Conservation (phyloP, 2,797 vertebrate genomes). For the Florisuga fusca region DNA sequence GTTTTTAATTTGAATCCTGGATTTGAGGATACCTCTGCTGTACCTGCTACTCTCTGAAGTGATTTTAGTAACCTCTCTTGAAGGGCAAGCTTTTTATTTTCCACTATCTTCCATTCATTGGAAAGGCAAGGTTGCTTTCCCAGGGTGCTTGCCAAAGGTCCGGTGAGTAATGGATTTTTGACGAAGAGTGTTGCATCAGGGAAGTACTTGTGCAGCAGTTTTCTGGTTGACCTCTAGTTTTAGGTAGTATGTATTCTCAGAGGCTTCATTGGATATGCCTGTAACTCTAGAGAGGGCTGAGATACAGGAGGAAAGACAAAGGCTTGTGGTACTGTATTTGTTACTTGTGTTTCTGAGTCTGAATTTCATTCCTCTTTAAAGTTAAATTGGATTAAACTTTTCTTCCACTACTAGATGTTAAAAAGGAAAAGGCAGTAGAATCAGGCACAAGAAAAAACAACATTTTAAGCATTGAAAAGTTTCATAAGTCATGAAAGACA, state of each 20-base stretch:
- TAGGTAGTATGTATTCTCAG: neutral
- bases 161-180: slow-evolving; percentile 57
- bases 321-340: neutral
- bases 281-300: neutral
- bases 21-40: neutral
- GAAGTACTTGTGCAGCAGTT: neutral
- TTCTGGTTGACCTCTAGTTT: slow-evolving; percentile 42
- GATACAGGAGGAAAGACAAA: neutral
- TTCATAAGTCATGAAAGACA: neutral
- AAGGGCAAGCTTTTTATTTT: slow-evolving; percentile 32
- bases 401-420: neutral
- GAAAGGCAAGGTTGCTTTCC: slow-evolving; percentile 44
- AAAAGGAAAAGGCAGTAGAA: neutral
- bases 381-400: neutral
- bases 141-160: slow-evolving; percentile 30
- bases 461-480: neutral
- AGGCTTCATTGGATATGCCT: neutral
- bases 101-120: neutral
- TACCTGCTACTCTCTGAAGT: neutral
- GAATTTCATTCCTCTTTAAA: neutral
- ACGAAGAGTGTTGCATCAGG: neutral
- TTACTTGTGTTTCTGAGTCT: neutral
- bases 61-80: slow-evolving; percentile 5
- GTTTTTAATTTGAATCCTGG: neutral
- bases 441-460: neutral